These are phyloP conservation scores for Takifugu flavidus DNA, from an alignment of 2,113 vertebrate species.

Conservation along the genomic window DNA sequence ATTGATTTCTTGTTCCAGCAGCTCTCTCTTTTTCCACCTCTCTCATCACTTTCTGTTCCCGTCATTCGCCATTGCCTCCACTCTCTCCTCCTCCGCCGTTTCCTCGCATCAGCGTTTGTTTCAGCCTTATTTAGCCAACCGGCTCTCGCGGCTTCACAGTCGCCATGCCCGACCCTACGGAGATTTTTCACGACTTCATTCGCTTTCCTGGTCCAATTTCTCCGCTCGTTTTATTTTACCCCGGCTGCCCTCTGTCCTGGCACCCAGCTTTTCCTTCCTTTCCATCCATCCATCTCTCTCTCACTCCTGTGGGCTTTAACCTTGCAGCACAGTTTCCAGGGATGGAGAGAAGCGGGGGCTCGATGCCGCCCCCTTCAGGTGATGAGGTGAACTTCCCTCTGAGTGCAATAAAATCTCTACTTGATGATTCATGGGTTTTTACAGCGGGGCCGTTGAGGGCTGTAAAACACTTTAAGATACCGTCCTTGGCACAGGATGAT, in stretches of 20 bases:
- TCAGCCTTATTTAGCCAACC: background rate
- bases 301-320: conserved; percentile 66
- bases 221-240: background rate
- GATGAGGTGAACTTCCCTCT: conserved; percentile 20
- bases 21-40: conserved; percentile 33
- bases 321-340: conserved; percentile 64
- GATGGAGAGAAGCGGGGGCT: conserved; percentile 43
- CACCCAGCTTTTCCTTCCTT: background rate
- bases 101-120: background rate
- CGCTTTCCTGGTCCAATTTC: background rate
- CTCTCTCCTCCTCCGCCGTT: background rate
- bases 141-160: background rate
- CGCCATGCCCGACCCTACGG: background rate
- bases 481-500: conserved; percentile 33
- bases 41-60: conserved; percentile 20
- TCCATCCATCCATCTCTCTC: conserved; percentile 10
- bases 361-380: conserved; percentile 63
- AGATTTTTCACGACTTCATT: background rate
- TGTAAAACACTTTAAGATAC: conserved; percentile 57
- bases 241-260: conserved; percentile 2
- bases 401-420: conserved; percentile 56
- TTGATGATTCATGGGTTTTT: conserved; percentile 64
- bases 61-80: conserved; percentile 3
- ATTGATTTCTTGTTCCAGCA: conserved; percentile 61
- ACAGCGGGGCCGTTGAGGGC: conserved; percentile 41